phyloP scores from a whole-genome alignment of 1,140 invertebrate genomes.

The Popillia japonica region DNA sequence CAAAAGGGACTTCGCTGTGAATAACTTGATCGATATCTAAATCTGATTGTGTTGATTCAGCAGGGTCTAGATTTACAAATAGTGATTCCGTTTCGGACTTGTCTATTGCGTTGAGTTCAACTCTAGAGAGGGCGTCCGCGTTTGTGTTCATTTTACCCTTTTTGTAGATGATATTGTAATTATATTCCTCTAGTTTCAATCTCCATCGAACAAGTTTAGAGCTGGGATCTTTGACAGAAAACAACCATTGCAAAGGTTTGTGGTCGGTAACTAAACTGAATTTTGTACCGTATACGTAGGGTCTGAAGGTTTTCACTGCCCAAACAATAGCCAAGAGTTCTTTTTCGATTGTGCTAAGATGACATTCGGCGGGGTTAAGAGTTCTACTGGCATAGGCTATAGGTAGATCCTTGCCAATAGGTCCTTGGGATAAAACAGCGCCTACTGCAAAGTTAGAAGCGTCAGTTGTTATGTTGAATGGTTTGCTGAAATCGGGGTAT shows the following conservation, averaged over 20 bases:
- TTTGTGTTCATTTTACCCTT: conserved; percentile 57
- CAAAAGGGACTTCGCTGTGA: background rate
- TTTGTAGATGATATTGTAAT: conserved; percentile 62
- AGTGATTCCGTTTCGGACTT: background rate
- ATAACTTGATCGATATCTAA: background rate
- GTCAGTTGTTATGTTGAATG: conserved; percentile 57
- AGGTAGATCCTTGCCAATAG: conserved; percentile 48
- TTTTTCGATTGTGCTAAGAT: conserved; percentile 59
- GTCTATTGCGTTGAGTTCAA: background rate
- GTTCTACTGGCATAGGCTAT: conserved; percentile 52
- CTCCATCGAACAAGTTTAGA: conserved; percentile 61
- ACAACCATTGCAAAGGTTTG: conserved; percentile 60
- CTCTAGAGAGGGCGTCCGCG: conserved; percentile 56
- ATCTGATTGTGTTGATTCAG: background rate
- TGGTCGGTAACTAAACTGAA: conserved; percentile 63
- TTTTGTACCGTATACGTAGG: conserved; percentile 58
- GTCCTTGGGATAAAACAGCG: conserved; percentile 52
- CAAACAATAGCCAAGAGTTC: conserved; percentile 65
- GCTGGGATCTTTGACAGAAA: conserved; percentile 58
- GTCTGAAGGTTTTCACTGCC: conserved; percentile 59
- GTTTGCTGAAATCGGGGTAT: conserved; percentile 55
- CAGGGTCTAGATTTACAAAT: background rate
- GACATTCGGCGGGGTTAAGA: conserved; percentile 47
- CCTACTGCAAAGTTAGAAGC: conserved; percentile 57
- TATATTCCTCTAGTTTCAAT: conserved; percentile 58